Percentiles rank a stretch among this genome's conserved stretches.
Evolutionary conservation across 1,140 invertebrate genomes (phyloP).

Genomic region (Lasaia peninsularis): DNA sequence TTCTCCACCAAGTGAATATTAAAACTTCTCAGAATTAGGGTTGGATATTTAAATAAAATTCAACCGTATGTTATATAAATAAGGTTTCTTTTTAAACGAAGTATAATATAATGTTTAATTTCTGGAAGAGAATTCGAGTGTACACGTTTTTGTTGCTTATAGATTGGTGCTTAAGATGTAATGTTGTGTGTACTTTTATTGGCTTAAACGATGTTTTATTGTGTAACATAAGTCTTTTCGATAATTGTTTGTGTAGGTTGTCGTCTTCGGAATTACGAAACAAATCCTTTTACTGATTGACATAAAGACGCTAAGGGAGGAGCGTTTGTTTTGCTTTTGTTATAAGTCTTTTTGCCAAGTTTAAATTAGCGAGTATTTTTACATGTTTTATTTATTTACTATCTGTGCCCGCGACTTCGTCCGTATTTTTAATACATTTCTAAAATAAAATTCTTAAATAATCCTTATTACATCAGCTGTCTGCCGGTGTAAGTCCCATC

Average conservation of each 20-base stretch:
- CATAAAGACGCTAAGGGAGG: slow-evolving; percentile 38
- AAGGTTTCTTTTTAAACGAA: slow-evolving; percentile 36
- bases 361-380: no score
- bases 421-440: no score
- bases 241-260: slow-evolving; percentile 72
- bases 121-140: neutral
- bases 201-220: slow-evolving; percentile 13
- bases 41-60: slow-evolving; percentile 24
- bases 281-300: slow-evolving; percentile 70
- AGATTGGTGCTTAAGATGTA: neutral
- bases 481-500: no score
- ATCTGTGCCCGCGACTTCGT: no score
- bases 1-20: slow-evolving; percentile 75
- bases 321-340: slow-evolving; percentile 41
- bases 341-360: no score
- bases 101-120: neutral
- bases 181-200: slow-evolving; percentile 24
- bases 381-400: no score
- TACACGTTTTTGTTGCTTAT: neutral
- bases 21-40: slow-evolving; percentile 60
- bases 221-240: slow-evolving; percentile 48
- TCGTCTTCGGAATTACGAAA: slow-evolving; percentile 66
- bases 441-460: no score
- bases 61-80: slow-evolving; percentile 24
- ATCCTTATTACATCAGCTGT: no score